Evolutionary conservation across 1,140 invertebrate genomes (phyloP).

Genomic region (Ips typographus): DNA sequence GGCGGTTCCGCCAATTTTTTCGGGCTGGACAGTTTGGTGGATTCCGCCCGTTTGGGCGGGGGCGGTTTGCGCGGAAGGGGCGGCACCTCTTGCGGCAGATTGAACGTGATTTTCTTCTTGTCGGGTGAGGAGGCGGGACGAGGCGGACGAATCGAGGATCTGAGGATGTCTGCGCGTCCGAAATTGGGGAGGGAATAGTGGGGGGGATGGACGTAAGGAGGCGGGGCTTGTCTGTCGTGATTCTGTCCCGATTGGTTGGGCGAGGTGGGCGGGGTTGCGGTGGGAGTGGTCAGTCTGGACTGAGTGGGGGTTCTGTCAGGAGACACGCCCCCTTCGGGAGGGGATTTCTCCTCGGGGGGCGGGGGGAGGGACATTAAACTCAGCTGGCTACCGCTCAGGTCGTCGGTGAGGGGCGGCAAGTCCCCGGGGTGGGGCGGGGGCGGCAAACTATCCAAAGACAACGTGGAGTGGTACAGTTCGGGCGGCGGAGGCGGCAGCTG

Average conservation of each 20-base stretch:
- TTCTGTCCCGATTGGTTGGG: constrained; percentile 44
- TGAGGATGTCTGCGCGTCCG: constrained; percentile 40
- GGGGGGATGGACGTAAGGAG: constrained; percentile 44
- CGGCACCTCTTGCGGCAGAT: constrained; percentile 56
- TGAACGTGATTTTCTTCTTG: constrained; percentile 59
- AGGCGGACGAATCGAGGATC: constrained; percentile 41
- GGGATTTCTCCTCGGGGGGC: constrained; percentile 58
- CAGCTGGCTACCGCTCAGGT: constrained; percentile 68
- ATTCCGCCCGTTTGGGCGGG: constrained; percentile 71
- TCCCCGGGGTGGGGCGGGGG: constrained; percentile 74
- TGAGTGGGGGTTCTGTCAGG: constrained; percentile 52
- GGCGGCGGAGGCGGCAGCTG: constrained; percentile 64
- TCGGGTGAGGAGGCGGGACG: constrained; percentile 49
- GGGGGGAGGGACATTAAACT: constrained; percentile 68
- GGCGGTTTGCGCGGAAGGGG: constrained; percentile 59
- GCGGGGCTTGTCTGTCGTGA: constrained; percentile 38
- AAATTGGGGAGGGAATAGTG: no score
- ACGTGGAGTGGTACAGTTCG: constrained; percentile 70
- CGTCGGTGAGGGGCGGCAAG: constrained; percentile 58
- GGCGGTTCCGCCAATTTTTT: constrained; percentile 78
- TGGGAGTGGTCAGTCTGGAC: constrained; percentile 51
- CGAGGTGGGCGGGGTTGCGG: constrained; percentile 54
- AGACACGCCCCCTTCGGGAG: constrained; percentile 49
- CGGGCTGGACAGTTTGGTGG: constrained; percentile 69
- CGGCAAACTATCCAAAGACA: constrained; percentile 73